A percentile compares a stretch with the other conserved stretches of the same genome.
phyloP scores from a whole-genome alignment of 2,797 vertebrate species.

The Acanthiza pusilla region DNA sequence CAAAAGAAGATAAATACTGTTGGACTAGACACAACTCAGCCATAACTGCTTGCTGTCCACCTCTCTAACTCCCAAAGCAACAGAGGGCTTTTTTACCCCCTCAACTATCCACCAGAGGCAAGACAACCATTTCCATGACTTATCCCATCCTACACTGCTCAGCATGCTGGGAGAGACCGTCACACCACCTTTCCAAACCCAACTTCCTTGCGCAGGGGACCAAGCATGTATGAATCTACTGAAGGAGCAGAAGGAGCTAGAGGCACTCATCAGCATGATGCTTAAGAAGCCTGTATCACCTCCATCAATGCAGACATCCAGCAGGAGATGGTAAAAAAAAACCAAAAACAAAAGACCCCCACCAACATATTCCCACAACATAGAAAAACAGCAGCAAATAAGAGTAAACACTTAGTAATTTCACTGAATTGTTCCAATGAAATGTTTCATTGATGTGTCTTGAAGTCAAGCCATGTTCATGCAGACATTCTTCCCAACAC shows the following conservation, averaged over 20 bases:
- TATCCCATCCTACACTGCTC: not conserved
- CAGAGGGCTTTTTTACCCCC: not conserved
- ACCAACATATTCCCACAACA: not conserved
- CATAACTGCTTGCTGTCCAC: not conserved
- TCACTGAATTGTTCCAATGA: not conserved
- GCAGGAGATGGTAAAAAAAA: not conserved
- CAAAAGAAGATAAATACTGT: not conserved
- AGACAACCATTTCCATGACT: not conserved
- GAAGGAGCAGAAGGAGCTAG: not conserved
- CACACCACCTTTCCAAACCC: not conserved
- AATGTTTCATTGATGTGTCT: not conserved
- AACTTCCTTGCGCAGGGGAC: not conserved
- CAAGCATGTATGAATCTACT: fast-evolving
- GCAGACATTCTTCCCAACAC: not conserved
- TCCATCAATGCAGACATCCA: not conserved
- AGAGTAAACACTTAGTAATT: not conserved
- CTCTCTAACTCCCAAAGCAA: not conserved
- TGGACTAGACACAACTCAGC: not conserved
- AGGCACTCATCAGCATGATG: fast-evolving
- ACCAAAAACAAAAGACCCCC: fast-evolving
- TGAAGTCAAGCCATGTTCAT: not conserved
- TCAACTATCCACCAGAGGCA: not conserved
- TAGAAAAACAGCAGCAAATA: not conserved
- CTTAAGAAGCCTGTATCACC: not conserved
- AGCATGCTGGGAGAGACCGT: not conserved